Base-by-base conservation (phyloP, 1,140 invertebrate species). In the Micrasema minimum region DNA sequence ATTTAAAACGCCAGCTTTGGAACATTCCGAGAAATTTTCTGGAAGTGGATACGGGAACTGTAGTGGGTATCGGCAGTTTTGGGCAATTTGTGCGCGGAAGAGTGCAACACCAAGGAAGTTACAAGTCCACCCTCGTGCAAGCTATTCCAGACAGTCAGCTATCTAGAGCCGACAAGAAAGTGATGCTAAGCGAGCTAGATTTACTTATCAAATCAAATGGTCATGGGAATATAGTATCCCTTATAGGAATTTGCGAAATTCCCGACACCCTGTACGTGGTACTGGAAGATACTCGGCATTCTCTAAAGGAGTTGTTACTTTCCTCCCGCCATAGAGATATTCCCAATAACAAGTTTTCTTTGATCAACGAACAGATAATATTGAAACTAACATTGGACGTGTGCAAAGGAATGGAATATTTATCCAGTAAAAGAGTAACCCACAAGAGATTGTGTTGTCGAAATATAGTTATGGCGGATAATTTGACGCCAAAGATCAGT, bases 221-320 rank as follows among this genome's bases (percentile, higher is more conserved):
- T 41, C 90, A 93, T 79, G 86, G 88, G 14, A 90, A 94, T 81
- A 80, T 95, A 0, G 83, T 93, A 4, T 85, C 88, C 50, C 85
- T 95, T 16, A 86, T 94, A 75, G 94, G 94, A 3, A 92, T 92
- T 20, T 92, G 90, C 77, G 92, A 94, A 79, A 91, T 90, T 50
- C 83, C 88, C 1, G 90, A 92, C 55, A 90, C 87, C 35, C 80
- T 93, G 6, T 90, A 89, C 76, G 83, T 94, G 16, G 87, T 91
- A 0, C 78, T 93, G 31, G 91, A 93, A 80, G 82, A 90, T 66
- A 85, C 85, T n/a, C 83, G 85, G 12, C 83, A 86, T 11, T 88
- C 85, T 12, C 80, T 95, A 0, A 95, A 95, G 81, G 87, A 89
- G 67, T 80, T 88, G 66, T 78, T 92, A 1, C 74, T 92, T 6